Base-by-base conservation (phyloP, 1,140 invertebrate species). In the Coelopa frigida region DNA sequence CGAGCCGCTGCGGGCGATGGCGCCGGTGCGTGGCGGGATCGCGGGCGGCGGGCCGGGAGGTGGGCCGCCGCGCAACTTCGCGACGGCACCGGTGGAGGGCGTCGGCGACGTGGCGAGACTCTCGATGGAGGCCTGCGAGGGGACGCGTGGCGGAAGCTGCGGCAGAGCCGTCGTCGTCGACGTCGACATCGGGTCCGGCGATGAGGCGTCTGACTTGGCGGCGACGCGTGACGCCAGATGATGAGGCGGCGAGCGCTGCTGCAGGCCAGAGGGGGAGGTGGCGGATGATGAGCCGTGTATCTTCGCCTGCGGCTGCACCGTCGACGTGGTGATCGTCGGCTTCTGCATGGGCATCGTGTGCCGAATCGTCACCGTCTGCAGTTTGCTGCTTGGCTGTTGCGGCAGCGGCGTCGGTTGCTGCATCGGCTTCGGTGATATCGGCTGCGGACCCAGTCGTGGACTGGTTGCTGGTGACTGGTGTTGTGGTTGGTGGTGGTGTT, bases 41-140 rank as follows among this genome's bases (percentile, higher is more conserved):
- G 66, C 76, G 57, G 49, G 75, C 53, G 57, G 75, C 50, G 54
- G 72, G 1, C 63, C 62, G 0, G 50, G 57, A 14, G 61, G 61
- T 21, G 59, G 54, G 23, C 51, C 53, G 41, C 57, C 51, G 45
- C 36, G 39, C 11, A 20, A 24, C 3, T 31, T 17, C 7, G 61
- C 33, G 51, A 52, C 52, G 54, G 72, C 50, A 53, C 73, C 61
- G 10, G 71, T 59, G 29, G 69, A 15, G 51, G 38, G 51, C 50
- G 44, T 55, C 52, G 54, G 70, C 8, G 67, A 66, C 21, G 60
- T 59, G 12, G 55, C 48, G 35, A 69, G 41, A 43, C 58, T 66
- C 44, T 68, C 57, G 2, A 61, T 57, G 1, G 58, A 59, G 10
- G 61, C 44, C 24, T 65, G 56, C 17, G 61, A 60, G 20, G 56